Percentiles rank a stretch among this genome's conserved stretches.
Evolutionary conservation across 1,140 invertebrate species (phyloP).

Genomic region (Ylistrum balloti): DNA sequence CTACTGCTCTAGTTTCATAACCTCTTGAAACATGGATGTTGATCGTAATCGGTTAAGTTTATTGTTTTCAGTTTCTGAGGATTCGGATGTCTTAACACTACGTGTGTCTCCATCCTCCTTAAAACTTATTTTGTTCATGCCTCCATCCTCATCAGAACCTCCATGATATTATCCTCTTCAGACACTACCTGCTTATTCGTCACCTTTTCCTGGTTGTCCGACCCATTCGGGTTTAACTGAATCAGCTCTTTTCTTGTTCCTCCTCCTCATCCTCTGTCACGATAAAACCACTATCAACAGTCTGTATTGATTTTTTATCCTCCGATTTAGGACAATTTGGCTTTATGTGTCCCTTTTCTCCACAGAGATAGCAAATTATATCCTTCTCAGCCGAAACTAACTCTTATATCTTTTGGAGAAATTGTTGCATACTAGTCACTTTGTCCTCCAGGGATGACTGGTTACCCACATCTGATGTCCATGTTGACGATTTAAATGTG

Average conservation of each 20-base stretch:
- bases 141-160: too few relatives aligned
- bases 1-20: not conserved
- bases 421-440: not conserved
- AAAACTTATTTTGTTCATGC: too few relatives aligned
- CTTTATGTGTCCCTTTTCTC: not conserved
- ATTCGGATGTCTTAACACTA: too few relatives aligned
- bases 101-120: too few relatives aligned
- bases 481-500: too few relatives aligned
- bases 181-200: too few relatives aligned
- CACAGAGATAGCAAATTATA: not conserved
- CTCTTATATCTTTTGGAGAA: not conserved
- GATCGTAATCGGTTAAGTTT: not conserved
- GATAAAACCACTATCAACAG: not conserved
- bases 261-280: not conserved
- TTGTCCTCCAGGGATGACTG: not conserved
- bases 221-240: not conserved
- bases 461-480: too few relatives aligned
- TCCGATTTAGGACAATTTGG: not conserved
- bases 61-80: not conserved
- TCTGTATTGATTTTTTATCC: not conserved
- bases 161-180: too few relatives aligned
- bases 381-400: not conserved
- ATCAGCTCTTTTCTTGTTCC: not conserved
- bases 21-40: not conserved
- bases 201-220: not conserved